A percentile compares a stretch with the other conserved stretches of the same genome.
Evolutionary conservation across 2,113 vertebrate species (phyloP).

Genomic region (Lophius piscatorius): DNA sequence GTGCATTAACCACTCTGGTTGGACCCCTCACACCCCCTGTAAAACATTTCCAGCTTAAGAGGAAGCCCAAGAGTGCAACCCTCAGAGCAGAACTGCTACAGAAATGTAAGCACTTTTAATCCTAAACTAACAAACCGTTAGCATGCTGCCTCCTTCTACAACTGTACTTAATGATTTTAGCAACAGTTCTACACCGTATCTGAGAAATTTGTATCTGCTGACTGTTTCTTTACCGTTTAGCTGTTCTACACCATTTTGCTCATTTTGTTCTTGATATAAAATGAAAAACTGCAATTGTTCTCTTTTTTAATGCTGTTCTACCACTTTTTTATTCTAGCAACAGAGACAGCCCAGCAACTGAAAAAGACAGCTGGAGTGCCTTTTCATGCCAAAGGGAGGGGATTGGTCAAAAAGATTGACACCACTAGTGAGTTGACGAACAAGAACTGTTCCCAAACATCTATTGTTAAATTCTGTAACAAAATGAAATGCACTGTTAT

Average conservation of each 20-base stretch:
- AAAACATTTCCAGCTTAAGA: slow-evolving; percentile 97
- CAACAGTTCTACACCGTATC: too few species aligned
- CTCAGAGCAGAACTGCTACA: slow-evolving; percentile 95
- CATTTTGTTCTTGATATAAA: too few species aligned
- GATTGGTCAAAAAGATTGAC: slow-evolving; percentile 97
- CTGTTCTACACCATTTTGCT: too few species aligned
- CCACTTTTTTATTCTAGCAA: slow-evolving; percentile 78
- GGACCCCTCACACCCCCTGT: slow-evolving; percentile 95
- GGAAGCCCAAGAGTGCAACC: slow-evolving; percentile 98
- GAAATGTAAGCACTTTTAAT: slow-evolving; percentile 86
- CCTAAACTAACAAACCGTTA: background rate
- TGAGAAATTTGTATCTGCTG: too few species aligned
- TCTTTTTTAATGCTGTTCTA: background rate
- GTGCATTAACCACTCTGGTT: slow-evolving; percentile 91
- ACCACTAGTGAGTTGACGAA: slow-evolving; percentile 90
- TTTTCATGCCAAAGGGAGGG: slow-evolving; percentile 97
- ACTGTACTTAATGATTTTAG: background rate
- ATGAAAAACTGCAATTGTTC: background rate
- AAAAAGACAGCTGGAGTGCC: slow-evolving; percentile 97
- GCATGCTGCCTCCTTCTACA: too few species aligned
- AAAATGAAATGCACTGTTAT: too few species aligned
- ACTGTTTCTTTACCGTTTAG: too few species aligned
- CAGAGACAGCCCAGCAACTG: slow-evolving; percentile 95
- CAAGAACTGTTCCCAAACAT: background rate
- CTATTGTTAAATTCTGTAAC: background rate